Evolutionary conservation across 1,140 invertebrate species (phyloP).

Genomic region (Macrosteles quadrilineatus): DNA sequence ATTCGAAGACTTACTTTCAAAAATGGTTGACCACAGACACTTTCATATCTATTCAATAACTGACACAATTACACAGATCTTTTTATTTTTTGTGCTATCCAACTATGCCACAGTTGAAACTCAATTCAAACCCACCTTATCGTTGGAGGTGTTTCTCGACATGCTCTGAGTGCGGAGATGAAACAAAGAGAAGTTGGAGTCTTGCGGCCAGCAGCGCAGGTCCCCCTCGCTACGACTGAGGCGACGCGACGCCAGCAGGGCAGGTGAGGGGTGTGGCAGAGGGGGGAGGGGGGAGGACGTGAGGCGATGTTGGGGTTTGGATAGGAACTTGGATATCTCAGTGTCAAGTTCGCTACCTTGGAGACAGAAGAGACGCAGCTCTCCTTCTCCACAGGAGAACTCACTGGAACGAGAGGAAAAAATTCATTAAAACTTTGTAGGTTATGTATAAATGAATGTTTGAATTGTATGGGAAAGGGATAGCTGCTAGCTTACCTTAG

Average conservation of each 20-base stretch:
- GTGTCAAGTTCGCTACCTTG: constrained; percentile 45
- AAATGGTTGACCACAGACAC: too few relatives aligned
- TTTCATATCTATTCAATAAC: too few relatives aligned
- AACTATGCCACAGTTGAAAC: too few relatives aligned
- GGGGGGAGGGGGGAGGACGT: constrained; percentile 34
- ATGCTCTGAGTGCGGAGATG: constrained; percentile 42
- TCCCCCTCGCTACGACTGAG: constrained; percentile 57
- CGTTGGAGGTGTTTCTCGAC: constrained; percentile 24
- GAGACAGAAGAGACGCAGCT: constrained; percentile 55
- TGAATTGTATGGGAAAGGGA: too few relatives aligned
- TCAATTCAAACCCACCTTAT: constrained; percentile 3
- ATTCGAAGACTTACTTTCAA: too few relatives aligned
- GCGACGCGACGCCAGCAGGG: constrained; percentile 43
- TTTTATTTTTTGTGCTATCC: too few relatives aligned
- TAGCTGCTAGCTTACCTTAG: too few relatives aligned
- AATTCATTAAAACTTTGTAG: too few relatives aligned
- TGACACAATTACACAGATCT: too few relatives aligned
- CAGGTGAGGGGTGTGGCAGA: constrained; percentile 1
- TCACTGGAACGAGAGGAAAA: constrained; percentile 46
- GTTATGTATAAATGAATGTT: too few relatives aligned
- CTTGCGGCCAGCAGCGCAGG: constrained; percentile 43
- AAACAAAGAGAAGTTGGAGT: constrained; percentile 34
- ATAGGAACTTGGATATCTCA: constrained; percentile 23
- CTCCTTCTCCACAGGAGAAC: constrained; percentile 54
- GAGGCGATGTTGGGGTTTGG: constrained; percentile 29